Evolutionary conservation across 1,140 invertebrate genomes (phyloP), one percentile per base, ranked within the genome.

Genomic region (Telenomus remus): DNA sequence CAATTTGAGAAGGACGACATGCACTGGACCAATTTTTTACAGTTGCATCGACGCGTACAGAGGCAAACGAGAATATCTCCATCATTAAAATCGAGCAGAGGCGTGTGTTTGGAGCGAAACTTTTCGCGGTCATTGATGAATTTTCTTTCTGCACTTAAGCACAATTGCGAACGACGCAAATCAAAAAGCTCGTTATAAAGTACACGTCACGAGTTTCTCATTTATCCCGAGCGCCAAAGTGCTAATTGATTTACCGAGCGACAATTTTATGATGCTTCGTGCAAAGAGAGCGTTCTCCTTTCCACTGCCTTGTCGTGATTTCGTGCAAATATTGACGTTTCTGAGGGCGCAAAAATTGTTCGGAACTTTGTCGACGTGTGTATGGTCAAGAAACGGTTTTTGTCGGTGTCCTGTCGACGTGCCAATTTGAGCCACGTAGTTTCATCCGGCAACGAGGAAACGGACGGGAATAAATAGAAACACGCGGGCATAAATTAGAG

Each of bases 161-260:
- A 35, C 54, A 66, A 66, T 56, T 66, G 19, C 19, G 19, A 1
- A 6, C 19, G 37, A 9, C 37, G n/a, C 9, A 60, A 70, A 70
- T 70, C 57, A 55, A 61, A 70, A 70, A 61, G 57, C 57, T 70
- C 57, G 66, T 61, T 39, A 39, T 59, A 60, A 69, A 69, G 27
- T 53, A 39, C 2, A 9, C 37, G 37, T 39, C n/a, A 39, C n/a
- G 37, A n/a, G 37, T 9, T 39, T 39, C 19, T 27, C 19, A 27
- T 27, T 27, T 27, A 27, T 27, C 19, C 19, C 2, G 19, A 27
- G 19, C 19, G 19, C 2, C 19, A n/a, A 35, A 55, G 9, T 16
- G 43, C 69, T 72, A 65, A 72, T 72, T 72, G 69, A 60, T 72
- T 65, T 72, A 48, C 60, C 43, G 48, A 48, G 35, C 48, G 48